Percentiles rank a stretch among this genome's conserved stretches.
These are phyloP conservation scores for Papilio gigon DNA, from an alignment of 2,888 invertebrate species.

Conservation along the genomic window DNA sequence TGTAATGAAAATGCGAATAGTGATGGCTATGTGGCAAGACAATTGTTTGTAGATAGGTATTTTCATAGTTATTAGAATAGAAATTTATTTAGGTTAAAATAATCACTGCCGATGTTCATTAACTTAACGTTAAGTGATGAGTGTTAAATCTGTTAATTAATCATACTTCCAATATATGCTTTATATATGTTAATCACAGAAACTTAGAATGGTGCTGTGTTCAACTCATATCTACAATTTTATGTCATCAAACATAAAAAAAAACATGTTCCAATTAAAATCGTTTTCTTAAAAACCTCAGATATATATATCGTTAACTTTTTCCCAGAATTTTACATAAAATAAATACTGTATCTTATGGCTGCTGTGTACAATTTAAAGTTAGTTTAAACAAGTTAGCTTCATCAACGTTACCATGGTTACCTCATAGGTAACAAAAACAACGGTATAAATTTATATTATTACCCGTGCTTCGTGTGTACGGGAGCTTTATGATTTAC, in stretches of 20 bases:
- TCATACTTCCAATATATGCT: neutral
- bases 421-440: no score
- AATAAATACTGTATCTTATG: no score
- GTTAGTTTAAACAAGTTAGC: no score
- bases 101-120: neutral
- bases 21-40: conserved; percentile 1
- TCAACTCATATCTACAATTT: neutral
- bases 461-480: no score
- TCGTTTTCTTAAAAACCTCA: no score
- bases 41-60: conserved; percentile 6
- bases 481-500: no score
- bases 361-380: no score
- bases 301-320: no score
- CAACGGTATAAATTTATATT: no score
- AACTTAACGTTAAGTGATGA: neutral
- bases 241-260: neutral
- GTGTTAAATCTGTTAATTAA: neutral
- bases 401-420: no score
- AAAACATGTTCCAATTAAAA: no score
- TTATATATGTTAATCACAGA: neutral
- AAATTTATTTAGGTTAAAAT: neutral
- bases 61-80: neutral
- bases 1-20: neutral
- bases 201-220: neutral
- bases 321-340: no score